phyloP scores from a whole-genome alignment of 2,113 vertebrate species.

The Tachysurus fulvidraco region DNA sequence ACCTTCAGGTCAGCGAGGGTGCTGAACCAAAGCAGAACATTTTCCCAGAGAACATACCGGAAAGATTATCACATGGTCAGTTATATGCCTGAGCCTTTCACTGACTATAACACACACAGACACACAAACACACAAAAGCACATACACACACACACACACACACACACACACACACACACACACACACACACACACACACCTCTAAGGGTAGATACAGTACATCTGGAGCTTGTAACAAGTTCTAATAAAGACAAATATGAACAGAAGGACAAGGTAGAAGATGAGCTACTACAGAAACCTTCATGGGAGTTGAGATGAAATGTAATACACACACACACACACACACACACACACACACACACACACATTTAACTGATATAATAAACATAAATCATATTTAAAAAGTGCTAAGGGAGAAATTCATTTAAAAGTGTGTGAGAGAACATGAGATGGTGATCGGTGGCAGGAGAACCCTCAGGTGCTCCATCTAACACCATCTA shows the following conservation, averaged over 20 bases:
- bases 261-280: constrained; percentile 6
- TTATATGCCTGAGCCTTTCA: constrained; percentile 1
- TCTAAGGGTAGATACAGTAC: not conserved
- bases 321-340: not conserved
- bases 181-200: not conserved
- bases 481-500: constrained; percentile 24
- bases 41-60: constrained; percentile 25
- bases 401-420: too few relatives aligned
- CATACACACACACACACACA: constrained; percentile 7
- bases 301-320: constrained; percentile 2
- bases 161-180: constrained; percentile 1
- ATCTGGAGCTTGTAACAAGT: constrained; percentile 27
- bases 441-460: not conserved
- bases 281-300: not conserved
- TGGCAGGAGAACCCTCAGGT: constrained; percentile 3
- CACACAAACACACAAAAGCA: constrained; percentile 1
- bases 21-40: constrained; percentile 16
- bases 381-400: not conserved
- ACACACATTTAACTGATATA: not conserved
- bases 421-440: not conserved
- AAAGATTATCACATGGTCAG: constrained; percentile 18
- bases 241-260: constrained; percentile 27
- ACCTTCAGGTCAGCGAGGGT: constrained; percentile 19
- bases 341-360: constrained; percentile 22
- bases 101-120: constrained; percentile 4